A percentile compares a stretch with the other conserved stretches of the same genome.
phyloP scores from a whole-genome alignment of 2,797 vertebrate genomes.

The Allobates femoralis region DNA sequence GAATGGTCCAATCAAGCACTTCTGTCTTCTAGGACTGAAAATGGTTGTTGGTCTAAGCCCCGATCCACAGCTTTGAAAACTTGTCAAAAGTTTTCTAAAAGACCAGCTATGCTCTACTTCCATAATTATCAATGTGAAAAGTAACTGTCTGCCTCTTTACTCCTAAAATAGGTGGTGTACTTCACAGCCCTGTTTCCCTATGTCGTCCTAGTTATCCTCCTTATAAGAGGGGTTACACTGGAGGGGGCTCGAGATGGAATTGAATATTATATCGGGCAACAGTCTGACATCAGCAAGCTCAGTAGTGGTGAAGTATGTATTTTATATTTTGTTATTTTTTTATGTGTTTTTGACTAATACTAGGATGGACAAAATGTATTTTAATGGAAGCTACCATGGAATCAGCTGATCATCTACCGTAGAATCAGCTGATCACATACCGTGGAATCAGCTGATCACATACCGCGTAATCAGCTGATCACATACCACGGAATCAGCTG shows the following conservation, averaged over 20 bases:
- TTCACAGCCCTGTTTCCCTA: conserved; percentile 92
- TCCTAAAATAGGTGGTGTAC: conserved; percentile 85
- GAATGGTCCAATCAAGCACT: too few relatives aligned
- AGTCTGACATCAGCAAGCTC: conserved; percentile 88
- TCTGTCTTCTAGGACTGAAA: too few relatives aligned
- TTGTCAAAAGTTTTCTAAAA: too few relatives aligned
- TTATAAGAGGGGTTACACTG: conserved; percentile 86
- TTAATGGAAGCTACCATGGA: not conserved
- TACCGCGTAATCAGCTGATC: too few relatives aligned
- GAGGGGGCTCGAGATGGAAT: conserved; percentile 88
- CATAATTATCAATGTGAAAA: not conserved
- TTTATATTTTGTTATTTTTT: not conserved
- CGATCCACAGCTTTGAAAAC: too few relatives aligned
- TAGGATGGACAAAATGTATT: not conserved
- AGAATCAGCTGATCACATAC: not conserved
- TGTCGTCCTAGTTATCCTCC: conserved; percentile 83
- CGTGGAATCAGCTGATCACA: not conserved
- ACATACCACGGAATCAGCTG: not conserved
- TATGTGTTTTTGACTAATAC: not conserved
- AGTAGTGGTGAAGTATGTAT: conserved; percentile 81
- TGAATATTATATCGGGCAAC: conserved; percentile 87
- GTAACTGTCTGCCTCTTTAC: not conserved
- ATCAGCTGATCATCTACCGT: not conserved
- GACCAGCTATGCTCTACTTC: not conserved
- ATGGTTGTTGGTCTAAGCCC: too few relatives aligned